Base-by-base conservation (phyloP, 2,797 vertebrate species). In the Arnoldichthys spilopterus region DNA sequence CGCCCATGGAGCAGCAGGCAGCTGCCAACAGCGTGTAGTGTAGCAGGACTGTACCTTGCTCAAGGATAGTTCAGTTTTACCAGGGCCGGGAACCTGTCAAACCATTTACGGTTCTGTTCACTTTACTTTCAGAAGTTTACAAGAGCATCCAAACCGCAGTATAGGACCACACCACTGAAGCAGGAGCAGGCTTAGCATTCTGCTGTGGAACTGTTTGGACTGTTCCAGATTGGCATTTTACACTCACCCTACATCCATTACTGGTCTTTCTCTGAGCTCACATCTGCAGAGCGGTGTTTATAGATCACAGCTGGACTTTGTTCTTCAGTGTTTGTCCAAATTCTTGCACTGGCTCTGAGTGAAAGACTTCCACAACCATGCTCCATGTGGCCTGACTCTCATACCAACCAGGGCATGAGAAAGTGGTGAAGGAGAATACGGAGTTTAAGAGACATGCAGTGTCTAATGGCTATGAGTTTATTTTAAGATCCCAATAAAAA, bases 221-320 rank as follows among this genome's bases (percentile, higher is more conserved):
- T 22, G 68, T 28, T 49, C 22, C 43, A 69, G 22, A 49, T 28
- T 47, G 66, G 22, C 20, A 47, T 32, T 70, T 70, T 53, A 70
- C 26, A 26, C 24, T 54, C 58, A 18, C 69, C 64, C 8, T 43
- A 20, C 45, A 79, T 15, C 70, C 64, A 34, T 62, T 69, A 61
- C 4, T 3, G 37, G 0, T 22, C 51, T 61, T 16, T 77, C 59
- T 74, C 62, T 71, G 78, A 34, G 74, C 58, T 53, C 58, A 26
- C 86, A 77, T 82, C 76, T 83, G 74, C 61, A 61, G 30, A 15
- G 40, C 28, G 43, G 47, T 82, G 72, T 83, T 83, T 83, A 85
- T 63, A 72, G 43, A 79, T 80, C 79, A 80, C 83, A 85, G 81
- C 84, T 80, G 75, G 83, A 75, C 28, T 0, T 32, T 18, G 0